Evolutionary conservation across 1,140 invertebrate species (phyloP).

Genomic region (Berghia stephanieae): DNA sequence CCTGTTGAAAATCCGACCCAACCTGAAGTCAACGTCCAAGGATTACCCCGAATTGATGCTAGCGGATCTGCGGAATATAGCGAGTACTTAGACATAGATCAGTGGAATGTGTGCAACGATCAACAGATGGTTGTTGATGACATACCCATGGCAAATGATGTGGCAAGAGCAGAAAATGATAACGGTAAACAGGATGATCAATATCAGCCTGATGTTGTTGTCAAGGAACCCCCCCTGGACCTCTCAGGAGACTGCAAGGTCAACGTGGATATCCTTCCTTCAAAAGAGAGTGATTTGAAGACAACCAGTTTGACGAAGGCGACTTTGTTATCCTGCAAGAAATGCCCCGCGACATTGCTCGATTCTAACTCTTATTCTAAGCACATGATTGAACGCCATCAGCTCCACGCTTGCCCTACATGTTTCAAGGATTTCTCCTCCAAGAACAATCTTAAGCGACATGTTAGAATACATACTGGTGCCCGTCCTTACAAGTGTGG

Average conservation of each 20-base stretch:
- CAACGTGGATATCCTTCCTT: background rate
- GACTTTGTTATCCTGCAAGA: too few relatives aligned
- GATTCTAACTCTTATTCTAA: conserved; percentile 43
- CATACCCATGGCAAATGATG: too few relatives aligned
- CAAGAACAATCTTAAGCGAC: conserved; percentile 81
- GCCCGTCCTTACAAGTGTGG: conserved; percentile 61
- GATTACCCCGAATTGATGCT: too few relatives aligned
- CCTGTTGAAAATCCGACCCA: too few relatives aligned
- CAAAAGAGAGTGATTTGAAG: background rate
- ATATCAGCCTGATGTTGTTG: background rate
- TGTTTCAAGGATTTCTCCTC: conserved; percentile 56
- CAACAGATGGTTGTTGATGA: too few relatives aligned
- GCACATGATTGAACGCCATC: conserved; percentile 49
- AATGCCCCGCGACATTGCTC: conserved; percentile 39
- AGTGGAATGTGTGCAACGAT: too few relatives aligned
- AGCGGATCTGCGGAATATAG: too few relatives aligned
- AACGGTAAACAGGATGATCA: too few relatives aligned
- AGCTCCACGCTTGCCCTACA: conserved; percentile 47
- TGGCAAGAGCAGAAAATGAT: too few relatives aligned
- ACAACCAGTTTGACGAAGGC: conserved; percentile 23
- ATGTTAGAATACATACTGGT: conserved; percentile 72
- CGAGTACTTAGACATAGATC: too few relatives aligned
- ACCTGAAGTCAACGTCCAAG: too few relatives aligned
- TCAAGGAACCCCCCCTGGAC: background rate
- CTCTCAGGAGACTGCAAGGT: background rate